Conservation (phyloP, 2,888 invertebrate genomes). For the Leptodirus hochenwartii region DNA sequence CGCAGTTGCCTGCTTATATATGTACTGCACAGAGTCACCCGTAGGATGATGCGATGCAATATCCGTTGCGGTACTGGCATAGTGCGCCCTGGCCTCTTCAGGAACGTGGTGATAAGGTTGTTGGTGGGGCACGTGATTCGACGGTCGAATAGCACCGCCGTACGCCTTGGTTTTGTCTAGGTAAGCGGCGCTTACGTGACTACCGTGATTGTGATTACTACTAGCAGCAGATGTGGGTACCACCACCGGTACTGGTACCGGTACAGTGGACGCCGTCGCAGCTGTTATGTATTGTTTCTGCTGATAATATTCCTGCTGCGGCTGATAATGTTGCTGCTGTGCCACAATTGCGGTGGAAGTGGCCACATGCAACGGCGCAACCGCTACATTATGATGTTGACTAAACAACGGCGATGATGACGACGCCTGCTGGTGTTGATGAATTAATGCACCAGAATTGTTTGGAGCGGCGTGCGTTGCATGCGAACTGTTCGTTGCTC, state of each 20-base stretch:
- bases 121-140: too few species aligned
- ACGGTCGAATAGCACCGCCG: too few species aligned
- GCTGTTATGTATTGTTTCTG: slow-evolving; percentile 2
- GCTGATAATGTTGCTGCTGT: slow-evolving; percentile 2
- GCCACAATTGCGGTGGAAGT: not conserved
- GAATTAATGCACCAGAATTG: not conserved
- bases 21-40: too few species aligned
- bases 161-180: too few species aligned
- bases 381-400: slow-evolving; percentile 1
- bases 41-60: too few species aligned
- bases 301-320: slow-evolving; percentile 2
- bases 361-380: not conserved
- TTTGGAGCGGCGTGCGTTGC: slow-evolving; percentile 1
- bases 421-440: slow-evolving; percentile 1
- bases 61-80: too few species aligned
- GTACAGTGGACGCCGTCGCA: slow-evolving; percentile 2
- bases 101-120: too few species aligned
- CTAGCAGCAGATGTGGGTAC: too few species aligned
- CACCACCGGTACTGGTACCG: not conserved
- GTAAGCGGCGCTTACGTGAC: too few species aligned
- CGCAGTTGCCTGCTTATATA: too few species aligned
- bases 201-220: too few species aligned
- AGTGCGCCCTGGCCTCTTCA: too few species aligned
- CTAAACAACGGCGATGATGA: not conserved
- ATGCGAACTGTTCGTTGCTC: slow-evolving; percentile 4